Percentiles rank a stretch among this genome's conserved stretches.
Evolutionary conservation across 2,888 invertebrate species (phyloP).

Genomic region (Acrocera orbiculus): DNA sequence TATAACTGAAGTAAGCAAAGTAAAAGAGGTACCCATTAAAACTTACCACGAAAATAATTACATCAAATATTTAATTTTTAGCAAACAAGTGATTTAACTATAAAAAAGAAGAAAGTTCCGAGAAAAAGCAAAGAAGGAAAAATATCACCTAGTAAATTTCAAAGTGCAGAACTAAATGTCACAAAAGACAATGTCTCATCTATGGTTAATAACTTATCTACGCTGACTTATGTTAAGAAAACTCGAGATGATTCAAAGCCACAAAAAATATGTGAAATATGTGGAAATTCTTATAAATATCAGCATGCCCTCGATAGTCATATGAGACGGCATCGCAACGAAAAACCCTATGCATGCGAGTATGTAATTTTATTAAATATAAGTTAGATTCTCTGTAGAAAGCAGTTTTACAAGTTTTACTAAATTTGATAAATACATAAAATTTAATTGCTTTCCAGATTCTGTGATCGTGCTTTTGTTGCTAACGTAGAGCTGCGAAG

Average conservation of each 20-base stretch:
- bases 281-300: conserved; percentile 29
- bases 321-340: conserved; percentile 29
- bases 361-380: conserved; percentile 1
- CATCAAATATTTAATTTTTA: no score
- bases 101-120: neutral
- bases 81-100: neutral
- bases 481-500: conserved; percentile 28
- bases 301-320: conserved; percentile 29
- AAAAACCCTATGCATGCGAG: conserved; percentile 13
- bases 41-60: no score
- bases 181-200: conserved; percentile 1
- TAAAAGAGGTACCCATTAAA: no score
- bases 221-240: conserved; percentile 3
- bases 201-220: conserved; percentile 1
- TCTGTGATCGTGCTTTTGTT: conserved; percentile 29
- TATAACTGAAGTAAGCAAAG: no score
- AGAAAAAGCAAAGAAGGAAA: no score
- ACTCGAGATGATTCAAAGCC: conserved; percentile 13
- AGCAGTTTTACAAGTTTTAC: no score
- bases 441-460: conserved; percentile 18
- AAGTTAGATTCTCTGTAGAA: no score
- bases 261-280: conserved; percentile 28
- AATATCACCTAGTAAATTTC: neutral
- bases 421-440: no score
- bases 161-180: neutral